These are phyloP conservation scores for Ectropis crepuscularia DNA, from an alignment of 2,888 invertebrate species.

Conservation along the genomic window DNA sequence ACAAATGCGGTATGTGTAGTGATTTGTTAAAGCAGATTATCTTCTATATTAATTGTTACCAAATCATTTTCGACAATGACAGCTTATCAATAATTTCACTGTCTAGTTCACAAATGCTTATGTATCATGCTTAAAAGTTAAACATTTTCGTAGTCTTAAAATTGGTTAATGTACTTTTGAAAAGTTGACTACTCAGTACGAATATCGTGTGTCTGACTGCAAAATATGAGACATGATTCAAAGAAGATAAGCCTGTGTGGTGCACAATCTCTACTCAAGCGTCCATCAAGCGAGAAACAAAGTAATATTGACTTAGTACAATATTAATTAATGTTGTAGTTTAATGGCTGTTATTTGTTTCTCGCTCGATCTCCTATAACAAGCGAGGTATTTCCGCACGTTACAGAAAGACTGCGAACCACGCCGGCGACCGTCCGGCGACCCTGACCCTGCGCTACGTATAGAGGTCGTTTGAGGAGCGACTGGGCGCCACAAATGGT, in stretches of 20 bases:
- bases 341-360: conserved; percentile 14
- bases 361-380: conserved; percentile 23
- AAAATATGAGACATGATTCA: conserved; percentile 12
- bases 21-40: too few relatives aligned
- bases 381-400: conserved; percentile 31
- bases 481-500: conserved; percentile 25
- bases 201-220: conserved; percentile 21
- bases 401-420: conserved; percentile 26
- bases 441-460: conserved; percentile 15
- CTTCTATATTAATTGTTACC: not conserved
- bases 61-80: not conserved
- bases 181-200: conserved; percentile 12
- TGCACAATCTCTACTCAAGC: conserved; percentile 27
- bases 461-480: conserved; percentile 29
- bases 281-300: conserved; percentile 26
- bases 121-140: conserved; percentile 28
- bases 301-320: not conserved
- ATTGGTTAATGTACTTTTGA: conserved; percentile 16
- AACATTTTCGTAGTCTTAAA: conserved; percentile 12
- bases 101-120: conserved; percentile 11
- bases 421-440: conserved; percentile 4
- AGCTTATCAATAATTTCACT: not conserved
- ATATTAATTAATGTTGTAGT: not conserved
- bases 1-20: too few relatives aligned
- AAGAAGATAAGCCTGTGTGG: conserved; percentile 12